Evolutionary conservation across 2,113 vertebrate genomes (phyloP), one percentile per base, ranked within the genome.

Genomic region (Phocoena sinus): DNA sequence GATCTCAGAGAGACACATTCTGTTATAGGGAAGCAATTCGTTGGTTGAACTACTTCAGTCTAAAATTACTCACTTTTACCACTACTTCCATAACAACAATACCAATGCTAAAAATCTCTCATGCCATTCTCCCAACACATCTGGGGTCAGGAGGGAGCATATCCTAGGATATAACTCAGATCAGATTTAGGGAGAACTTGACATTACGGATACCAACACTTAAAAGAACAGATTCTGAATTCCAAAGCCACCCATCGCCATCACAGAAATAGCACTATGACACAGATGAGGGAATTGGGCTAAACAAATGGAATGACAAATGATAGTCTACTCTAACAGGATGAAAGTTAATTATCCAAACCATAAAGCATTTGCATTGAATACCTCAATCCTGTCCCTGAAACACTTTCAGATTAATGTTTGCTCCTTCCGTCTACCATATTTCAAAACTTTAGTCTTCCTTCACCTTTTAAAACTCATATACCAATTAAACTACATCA

Each of bases 281-380:
- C 92, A 89, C 83, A 97, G 86, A 96, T 79, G 92, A 97, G 89
- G 25, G 90, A 96, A 87, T 41, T 86, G 79, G 80, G 86, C 33
- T 92, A 97, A 95, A 97, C 94, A 97, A 96, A 97, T 97, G 95
- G 93, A 92, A 97, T 93, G 91, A 97, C 96, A 97, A 98, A 97
- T 94, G 94, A 98, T 92, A 96, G 44, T 89, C 62, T 63, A 80
- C 68, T 92, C 44, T 79, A 95, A 91, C 12, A 65, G 73, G 68
- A 95, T 89, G 86, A 95, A 97, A 97, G 92, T 83, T 94, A 95
- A 95, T 97, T 96, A 96, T 73, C 76, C 82, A 96, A 97, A 91
- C 31, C 33, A 17, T 60, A 96, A 97, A 79, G 71, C 15, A 91
- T 89, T 94, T 79, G 67, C 85, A 93, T 38, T 80, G 88, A 96